Evolutionary conservation across 1,140 invertebrate genomes (phyloP).

Genomic region (Cardiocondyla obscurior): DNA sequence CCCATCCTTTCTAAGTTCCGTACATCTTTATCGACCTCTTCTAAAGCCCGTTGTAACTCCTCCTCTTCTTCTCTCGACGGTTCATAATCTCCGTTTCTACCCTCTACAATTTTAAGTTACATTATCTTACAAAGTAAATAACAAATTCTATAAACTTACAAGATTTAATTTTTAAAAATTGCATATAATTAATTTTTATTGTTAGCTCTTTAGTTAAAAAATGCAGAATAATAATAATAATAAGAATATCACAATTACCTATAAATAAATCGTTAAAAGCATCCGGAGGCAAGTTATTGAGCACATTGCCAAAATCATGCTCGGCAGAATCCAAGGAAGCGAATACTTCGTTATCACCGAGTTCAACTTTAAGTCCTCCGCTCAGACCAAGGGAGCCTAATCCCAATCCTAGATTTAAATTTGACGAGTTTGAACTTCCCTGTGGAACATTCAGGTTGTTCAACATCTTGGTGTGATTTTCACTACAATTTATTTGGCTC

Average conservation of each 20-base stretch:
- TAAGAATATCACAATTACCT: conserved; percentile 84
- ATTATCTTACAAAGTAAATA: neutral
- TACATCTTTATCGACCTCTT: conserved; percentile 92
- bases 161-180: too few relatives aligned
- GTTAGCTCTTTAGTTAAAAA: too few relatives aligned
- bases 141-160: neutral
- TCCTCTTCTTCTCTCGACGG: conserved; percentile 92
- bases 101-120: conserved; percentile 83
- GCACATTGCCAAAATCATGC: conserved; percentile 94
- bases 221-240: neutral
- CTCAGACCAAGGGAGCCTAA: conserved; percentile 79
- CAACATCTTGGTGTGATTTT: conserved; percentile 78
- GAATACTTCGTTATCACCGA: conserved; percentile 83
- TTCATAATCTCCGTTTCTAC: conserved; percentile 89
- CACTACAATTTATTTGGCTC: conserved; percentile 76
- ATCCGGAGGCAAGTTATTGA: conserved; percentile 95
- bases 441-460: conserved; percentile 79
- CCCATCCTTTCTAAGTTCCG: conserved; percentile 90
- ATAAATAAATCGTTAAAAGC: conserved; percentile 96
- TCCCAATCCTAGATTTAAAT: conserved; percentile 76
- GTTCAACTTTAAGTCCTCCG: conserved; percentile 79
- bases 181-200: too few relatives aligned
- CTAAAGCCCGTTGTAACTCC: conserved; percentile 92
- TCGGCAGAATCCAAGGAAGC: conserved; percentile 88
- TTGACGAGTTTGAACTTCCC: conserved; percentile 74